These are phyloP conservation scores for Torymus auratus DNA, from an alignment of 2,888 invertebrate genomes.

Conservation along the genomic window DNA sequence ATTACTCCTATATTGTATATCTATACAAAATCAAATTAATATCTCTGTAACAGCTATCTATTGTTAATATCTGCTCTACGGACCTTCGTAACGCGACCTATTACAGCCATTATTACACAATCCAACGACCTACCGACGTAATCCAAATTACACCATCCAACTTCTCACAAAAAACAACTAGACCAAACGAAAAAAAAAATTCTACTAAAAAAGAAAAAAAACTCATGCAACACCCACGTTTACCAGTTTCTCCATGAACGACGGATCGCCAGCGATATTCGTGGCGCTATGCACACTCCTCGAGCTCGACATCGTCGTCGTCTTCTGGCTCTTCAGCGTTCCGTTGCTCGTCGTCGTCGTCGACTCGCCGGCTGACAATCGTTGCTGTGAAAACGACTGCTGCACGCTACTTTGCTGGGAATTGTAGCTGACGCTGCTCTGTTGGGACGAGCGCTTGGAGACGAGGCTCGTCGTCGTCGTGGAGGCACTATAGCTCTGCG, in stretches of 20 bases:
- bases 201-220: conserved; percentile 43
- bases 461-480: conserved; percentile 75
- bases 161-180: background rate
- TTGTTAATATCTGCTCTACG: too few relatives aligned
- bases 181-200: conserved; percentile 16
- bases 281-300: conserved; percentile 70
- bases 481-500: conserved; percentile 78
- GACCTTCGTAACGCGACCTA: too few relatives aligned
- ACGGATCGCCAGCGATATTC: conserved; percentile 68
- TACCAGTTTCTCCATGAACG: conserved; percentile 73
- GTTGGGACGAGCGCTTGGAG: conserved; percentile 81
- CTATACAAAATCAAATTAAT: too few relatives aligned
- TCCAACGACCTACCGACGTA: too few relatives aligned
- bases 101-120: too few relatives aligned
- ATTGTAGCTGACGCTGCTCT: conserved; percentile 78
- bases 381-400: conserved; percentile 68
- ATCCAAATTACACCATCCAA: too few relatives aligned
- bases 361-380: conserved; percentile 61
- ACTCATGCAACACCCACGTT: conserved; percentile 69
- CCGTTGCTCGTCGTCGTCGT: conserved; percentile 69
- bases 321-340: conserved; percentile 69
- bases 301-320: conserved; percentile 63
- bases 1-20: too few relatives aligned
- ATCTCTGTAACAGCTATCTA: too few relatives aligned
- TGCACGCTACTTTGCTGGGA: conserved; percentile 45